phyloP scores from a whole-genome alignment of 2,113 vertebrate genomes.

The Anthoscopus minutus region DNA sequence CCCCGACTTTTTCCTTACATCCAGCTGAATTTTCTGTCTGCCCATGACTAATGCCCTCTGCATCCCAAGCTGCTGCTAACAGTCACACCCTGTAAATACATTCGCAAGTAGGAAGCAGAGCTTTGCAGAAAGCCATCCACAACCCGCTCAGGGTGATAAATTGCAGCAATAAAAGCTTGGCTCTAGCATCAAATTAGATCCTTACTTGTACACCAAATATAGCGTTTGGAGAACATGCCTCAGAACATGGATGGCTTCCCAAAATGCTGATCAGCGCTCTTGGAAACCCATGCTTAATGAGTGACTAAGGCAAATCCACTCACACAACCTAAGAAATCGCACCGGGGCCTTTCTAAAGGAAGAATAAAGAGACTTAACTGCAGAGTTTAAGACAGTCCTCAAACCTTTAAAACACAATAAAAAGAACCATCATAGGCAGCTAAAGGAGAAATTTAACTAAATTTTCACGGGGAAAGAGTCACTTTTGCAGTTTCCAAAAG shows the following conservation, averaged over 20 bases:
- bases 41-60: neutral
- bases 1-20: neutral
- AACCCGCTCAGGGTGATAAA: neutral
- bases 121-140: neutral
- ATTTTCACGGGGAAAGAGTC: neutral
- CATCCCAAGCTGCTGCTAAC: neutral
- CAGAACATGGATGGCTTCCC: slow-evolving; percentile 36
- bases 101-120: neutral
- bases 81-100: neutral
- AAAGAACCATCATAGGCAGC: neutral
- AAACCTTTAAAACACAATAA: neutral
- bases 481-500: neutral
- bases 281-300: neutral
- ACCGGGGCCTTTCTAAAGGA: neutral
- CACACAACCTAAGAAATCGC: neutral
- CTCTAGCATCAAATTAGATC: slow-evolving; percentile 25
- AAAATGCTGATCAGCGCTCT: slow-evolving; percentile 35
- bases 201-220: slow-evolving; percentile 53
- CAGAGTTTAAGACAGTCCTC: neutral
- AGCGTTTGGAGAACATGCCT: slow-evolving; percentile 23
- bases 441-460: neutral
- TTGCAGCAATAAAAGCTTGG: slow-evolving; percentile 28
- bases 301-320: slow-evolving; percentile 1
- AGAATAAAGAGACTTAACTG: neutral
- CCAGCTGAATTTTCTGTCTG: neutral